phyloP scores from a whole-genome alignment of 2,113 vertebrate genomes.

The Sorex fumeus region DNA sequence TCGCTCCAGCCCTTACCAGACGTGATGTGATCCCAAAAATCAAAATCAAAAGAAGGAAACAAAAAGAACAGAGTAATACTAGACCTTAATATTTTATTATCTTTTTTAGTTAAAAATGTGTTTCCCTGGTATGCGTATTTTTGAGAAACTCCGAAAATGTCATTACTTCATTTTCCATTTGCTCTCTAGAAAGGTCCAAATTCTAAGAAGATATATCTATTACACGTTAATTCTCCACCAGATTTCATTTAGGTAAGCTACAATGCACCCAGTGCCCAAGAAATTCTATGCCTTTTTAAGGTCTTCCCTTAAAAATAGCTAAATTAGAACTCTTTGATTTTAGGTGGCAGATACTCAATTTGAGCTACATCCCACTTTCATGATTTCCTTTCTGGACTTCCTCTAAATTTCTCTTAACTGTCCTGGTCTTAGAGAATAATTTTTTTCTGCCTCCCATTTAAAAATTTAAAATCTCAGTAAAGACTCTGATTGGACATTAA shows the following conservation, averaged over 20 bases:
- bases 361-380: neutral
- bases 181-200: neutral
- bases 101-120: neutral
- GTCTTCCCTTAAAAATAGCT: neutral
- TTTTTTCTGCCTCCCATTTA: slow-evolving; percentile 17
- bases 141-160: neutral
- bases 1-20: no score
- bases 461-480: neutral
- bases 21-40: no score
- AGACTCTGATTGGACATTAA: neutral
- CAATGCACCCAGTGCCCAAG: neutral
- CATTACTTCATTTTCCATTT: neutral
- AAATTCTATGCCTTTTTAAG: neutral
- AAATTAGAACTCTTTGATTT: neutral
- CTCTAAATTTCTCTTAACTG: neutral
- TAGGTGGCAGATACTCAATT: neutral
- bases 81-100: neutral
- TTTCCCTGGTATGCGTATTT: neutral
- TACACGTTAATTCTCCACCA: neutral
- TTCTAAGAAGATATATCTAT: neutral
- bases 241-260: neutral
- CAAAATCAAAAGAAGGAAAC: no score
- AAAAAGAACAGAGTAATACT: neutral
- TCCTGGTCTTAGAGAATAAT: neutral
- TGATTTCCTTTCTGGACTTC: neutral